phyloP scores from a whole-genome alignment of 2,113 vertebrate genomes.

The Anarrhichthys ocellatus region DNA sequence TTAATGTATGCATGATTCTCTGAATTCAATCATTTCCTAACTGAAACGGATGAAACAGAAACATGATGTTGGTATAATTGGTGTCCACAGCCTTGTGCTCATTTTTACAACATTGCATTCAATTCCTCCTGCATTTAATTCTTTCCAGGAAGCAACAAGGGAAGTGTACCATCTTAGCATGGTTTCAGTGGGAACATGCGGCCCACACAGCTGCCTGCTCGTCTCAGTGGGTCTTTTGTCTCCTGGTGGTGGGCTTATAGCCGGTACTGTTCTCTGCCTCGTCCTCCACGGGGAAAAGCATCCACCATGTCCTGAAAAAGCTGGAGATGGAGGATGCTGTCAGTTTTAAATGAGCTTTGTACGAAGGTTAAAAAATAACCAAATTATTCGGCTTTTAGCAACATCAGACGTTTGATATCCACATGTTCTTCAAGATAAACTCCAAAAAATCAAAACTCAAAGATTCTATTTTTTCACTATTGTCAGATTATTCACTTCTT shows the following conservation, averaged over 20 bases:
- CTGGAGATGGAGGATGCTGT: conserved; percentile 8
- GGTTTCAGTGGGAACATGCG: conserved; percentile 28
- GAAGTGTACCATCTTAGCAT: not conserved
- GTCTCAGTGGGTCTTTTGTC: conserved; percentile 29
- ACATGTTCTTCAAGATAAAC: not conserved
- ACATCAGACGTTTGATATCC: not conserved
- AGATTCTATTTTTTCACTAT: not conserved
- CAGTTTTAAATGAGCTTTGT: conserved; percentile 2
- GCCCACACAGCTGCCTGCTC: conserved; percentile 58
- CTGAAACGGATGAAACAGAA: not conserved
- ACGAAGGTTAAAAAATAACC: not conserved
- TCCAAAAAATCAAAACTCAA: not conserved
- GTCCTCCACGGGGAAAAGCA: conserved; percentile 39
- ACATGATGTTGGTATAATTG: not conserved
- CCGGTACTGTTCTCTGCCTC: conserved; percentile 40
- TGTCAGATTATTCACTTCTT: not conserved
- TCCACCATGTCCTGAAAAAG: conserved; percentile 30
- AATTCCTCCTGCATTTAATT: not conserved
- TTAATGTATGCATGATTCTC: not conserved
- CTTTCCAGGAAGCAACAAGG: not conserved
- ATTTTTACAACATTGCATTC: not conserved
- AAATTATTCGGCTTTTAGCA: not conserved
- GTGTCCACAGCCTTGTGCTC: not conserved
- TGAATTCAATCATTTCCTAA: not conserved
- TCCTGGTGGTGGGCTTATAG: conserved; percentile 36